A percentile compares a stretch with the other conserved stretches of the same genome.
phyloP scores from a whole-genome alignment of 2,113 vertebrate species.

The Pterophyllum scalare region DNA sequence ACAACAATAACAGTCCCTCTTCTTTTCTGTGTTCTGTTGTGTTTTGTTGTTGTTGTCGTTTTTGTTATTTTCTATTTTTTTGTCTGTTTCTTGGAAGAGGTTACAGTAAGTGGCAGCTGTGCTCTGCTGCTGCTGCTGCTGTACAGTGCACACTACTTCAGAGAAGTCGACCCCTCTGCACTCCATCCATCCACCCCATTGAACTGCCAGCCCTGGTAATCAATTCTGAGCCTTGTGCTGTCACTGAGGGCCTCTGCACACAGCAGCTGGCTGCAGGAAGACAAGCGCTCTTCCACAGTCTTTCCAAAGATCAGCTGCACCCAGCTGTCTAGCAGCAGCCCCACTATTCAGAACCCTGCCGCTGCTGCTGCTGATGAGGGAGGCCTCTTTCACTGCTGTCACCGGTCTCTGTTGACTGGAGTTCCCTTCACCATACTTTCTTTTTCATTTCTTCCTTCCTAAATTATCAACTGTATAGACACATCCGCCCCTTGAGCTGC shows the following conservation, averaged over 20 bases:
- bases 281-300: slow-evolving; percentile 81
- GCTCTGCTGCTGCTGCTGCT: slow-evolving; percentile 53
- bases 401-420: slow-evolving; percentile 65
- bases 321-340: slow-evolving; percentile 87
- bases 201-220: slow-evolving; percentile 85
- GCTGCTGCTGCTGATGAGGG: slow-evolving; percentile 57
- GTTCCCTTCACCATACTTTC: slow-evolving; percentile 78
- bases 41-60: slow-evolving; percentile 10
- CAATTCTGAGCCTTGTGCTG: slow-evolving; percentile 91
- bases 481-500: slow-evolving; percentile 74
- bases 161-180: slow-evolving; percentile 66
- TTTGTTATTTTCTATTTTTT: neutral
- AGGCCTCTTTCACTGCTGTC: slow-evolving; percentile 66
- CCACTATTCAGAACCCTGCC: slow-evolving; percentile 81
- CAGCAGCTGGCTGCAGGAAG: slow-evolving; percentile 90
- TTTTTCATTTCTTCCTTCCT: slow-evolving; percentile 81
- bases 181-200: slow-evolving; percentile 83
- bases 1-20: slow-evolving; percentile 46
- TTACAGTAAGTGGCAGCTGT: slow-evolving; percentile 79
- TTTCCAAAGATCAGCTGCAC: slow-evolving; percentile 85
- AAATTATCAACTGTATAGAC: slow-evolving; percentile 76
- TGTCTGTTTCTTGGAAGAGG: slow-evolving; percentile 44
- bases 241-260: slow-evolving; percentile 85
- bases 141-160: slow-evolving; percentile 67
- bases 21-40: slow-evolving; percentile 9